Conservation (phyloP, 1,140 invertebrate species). For the Tetramorium alpestre region DNA sequence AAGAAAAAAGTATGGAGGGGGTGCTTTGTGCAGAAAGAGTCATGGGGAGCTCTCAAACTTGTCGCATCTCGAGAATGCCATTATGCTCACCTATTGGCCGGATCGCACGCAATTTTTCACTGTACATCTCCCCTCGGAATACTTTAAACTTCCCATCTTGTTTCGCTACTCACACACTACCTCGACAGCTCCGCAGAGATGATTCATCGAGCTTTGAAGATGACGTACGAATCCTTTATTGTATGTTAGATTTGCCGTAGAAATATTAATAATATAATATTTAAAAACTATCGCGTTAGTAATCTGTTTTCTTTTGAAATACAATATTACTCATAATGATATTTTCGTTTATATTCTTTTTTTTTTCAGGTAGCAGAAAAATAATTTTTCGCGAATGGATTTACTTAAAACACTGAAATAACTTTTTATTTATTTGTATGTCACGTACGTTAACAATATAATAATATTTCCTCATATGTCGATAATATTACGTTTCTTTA, state of each 20-base stretch:
- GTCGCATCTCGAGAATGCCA: slow-evolving; percentile 63
- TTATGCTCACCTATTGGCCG: slow-evolving; percentile 62
- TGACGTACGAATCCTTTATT: slow-evolving; percentile 22
- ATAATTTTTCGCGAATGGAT: background rate
- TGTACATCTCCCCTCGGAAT: slow-evolving; percentile 16
- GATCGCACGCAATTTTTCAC: slow-evolving; percentile 68
- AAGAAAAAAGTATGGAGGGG: slow-evolving; percentile 61
- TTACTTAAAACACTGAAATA: background rate
- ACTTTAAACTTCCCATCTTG: slow-evolving; percentile 41
- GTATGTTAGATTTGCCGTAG: background rate
- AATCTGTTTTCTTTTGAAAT: background rate
- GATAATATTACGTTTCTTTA: background rate
- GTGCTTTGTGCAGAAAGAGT: slow-evolving; percentile 57
- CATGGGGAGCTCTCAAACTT: slow-evolving; percentile 61
- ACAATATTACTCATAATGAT: background rate
- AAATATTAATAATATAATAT: background rate
- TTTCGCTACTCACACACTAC: background rate
- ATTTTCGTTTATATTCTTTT: background rate
- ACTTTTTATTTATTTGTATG: background rate
- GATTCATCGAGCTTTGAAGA: slow-evolving; percentile 15
- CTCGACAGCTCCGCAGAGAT: background rate
- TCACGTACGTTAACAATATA: background rate
- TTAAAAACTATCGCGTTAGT: background rate
- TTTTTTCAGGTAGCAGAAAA: background rate
- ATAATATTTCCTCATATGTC: background rate